Conservation (phyloP, 2,888 invertebrate genomes). For the Cheilosia grossa region DNA sequence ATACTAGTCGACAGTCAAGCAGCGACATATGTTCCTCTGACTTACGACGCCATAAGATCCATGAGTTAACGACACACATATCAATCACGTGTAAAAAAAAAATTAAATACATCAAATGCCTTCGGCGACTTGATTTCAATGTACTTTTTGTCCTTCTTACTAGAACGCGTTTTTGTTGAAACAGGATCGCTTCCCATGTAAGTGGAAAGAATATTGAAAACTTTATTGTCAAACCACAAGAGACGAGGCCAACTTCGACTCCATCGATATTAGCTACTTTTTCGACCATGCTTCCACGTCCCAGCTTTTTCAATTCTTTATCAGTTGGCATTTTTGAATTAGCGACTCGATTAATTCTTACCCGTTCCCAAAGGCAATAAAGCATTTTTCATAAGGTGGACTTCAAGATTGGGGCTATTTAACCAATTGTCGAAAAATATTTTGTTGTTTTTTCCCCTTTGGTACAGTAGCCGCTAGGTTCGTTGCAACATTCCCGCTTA, state of each 20-base stretch:
- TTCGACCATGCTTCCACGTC: slow-evolving; percentile 56
- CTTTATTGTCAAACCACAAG: slow-evolving; percentile 69
- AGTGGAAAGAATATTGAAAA: slow-evolving; percentile 24
- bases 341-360: no score
- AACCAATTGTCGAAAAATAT: no score
- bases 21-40: not conserved
- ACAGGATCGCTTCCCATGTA: slow-evolving; percentile 55
- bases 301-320: slow-evolving; percentile 15
- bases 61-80: not conserved
- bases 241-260: slow-evolving; percentile 53
- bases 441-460: slow-evolving; percentile 14
- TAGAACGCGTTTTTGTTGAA: slow-evolving; percentile 48
- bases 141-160: slow-evolving; percentile 55
- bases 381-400: no score
- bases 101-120: slow-evolving; percentile 30
- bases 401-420: no score
- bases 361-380: no score
- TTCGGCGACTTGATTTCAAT: slow-evolving; percentile 33
- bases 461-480: slow-evolving; percentile 34
- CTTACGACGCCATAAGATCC: slow-evolving; percentile 28
- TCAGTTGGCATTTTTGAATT: no score
- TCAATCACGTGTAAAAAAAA: not conserved
- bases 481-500: slow-evolving; percentile 57
- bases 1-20: no score
- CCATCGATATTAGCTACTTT: slow-evolving; percentile 50